Evolutionary conservation across 2,113 vertebrate genomes (phyloP), one percentile per base, ranked within the genome.

Genomic region (Amphilophus citrinellus): DNA sequence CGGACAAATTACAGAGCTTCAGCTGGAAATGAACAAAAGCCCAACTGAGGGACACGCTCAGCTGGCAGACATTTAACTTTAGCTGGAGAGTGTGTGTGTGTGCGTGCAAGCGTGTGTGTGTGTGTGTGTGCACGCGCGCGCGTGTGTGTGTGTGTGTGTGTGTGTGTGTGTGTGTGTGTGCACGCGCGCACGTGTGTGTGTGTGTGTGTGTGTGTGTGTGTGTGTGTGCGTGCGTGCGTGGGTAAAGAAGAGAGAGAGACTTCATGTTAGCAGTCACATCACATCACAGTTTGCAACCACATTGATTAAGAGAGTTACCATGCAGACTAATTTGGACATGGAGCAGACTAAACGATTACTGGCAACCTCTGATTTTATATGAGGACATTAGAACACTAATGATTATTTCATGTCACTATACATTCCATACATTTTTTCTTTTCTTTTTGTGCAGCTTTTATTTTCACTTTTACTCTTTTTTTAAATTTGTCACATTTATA

Each of bases 191-290:
- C n/a, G 14, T 71, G 63, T 71, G 63, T 76, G 75, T 77, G 59
- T 68, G 63, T 44, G 78, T 58, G 61, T 60, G 27, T 44, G 76
- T 13, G 50, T 76, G 39, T 53, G 35, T 44, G 76, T 68, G 85
- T 22, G 71, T 68, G 8, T 30, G 66, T 66, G 65, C 76, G 35
- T 63, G 44, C 77, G 73, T 57, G 39, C 66, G 5, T 27, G 14
- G 20, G 50, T 56, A 20, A 60, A 47, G 61, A 61, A 68, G 61
- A 65, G 61, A 92, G 86, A 85, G 62, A 84, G 85, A 88, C 84
- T 86, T 65, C 77, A 84, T 92, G 92, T 95, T 95, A 91, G 88
- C 92, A 95, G 94, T 95, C 95, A 89, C 86, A 94, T 94, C 95
- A 95, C 95, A 96, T 95, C 91, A 87, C 91, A 88, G 91, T 93